Evolutionary conservation across 2,888 invertebrate species (phyloP).

Genomic region (Chymomyza caudatula): DNA sequence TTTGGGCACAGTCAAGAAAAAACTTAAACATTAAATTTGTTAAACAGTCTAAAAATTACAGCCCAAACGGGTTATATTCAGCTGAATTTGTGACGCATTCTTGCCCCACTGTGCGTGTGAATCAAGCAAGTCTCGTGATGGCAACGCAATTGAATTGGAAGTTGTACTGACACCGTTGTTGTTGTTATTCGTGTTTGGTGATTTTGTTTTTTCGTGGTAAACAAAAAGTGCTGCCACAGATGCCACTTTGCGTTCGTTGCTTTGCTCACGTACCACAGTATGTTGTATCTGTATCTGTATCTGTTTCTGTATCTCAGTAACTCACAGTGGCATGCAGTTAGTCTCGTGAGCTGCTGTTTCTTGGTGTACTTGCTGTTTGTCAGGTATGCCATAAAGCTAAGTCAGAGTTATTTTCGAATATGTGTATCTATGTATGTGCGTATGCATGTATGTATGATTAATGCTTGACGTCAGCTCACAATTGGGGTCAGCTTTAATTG

Average conservation of each 20-base stretch:
- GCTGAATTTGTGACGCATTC: too few species aligned
- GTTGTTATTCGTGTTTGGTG: conserved; percentile 32
- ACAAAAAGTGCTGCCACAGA: background rate
- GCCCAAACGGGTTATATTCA: too few species aligned
- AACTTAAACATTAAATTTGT: too few species aligned
- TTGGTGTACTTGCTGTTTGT: background rate
- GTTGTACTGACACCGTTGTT: conserved; percentile 14
- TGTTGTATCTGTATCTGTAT: background rate
- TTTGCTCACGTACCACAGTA: background rate
- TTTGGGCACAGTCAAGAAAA: too few species aligned
- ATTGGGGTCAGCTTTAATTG: background rate
- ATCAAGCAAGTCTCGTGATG: conserved; percentile 16
- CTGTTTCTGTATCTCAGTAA: background rate
- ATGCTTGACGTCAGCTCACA: background rate
- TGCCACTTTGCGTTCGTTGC: background rate
- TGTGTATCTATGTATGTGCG: background rate
- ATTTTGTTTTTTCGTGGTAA: conserved; percentile 4
- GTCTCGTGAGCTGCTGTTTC: background rate
- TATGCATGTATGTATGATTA: background rate
- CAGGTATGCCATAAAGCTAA: background rate
- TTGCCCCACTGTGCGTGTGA: background rate
- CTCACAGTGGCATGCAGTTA: background rate
- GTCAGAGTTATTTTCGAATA: background rate
- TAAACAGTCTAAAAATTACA: too few species aligned
- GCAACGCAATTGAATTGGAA: conserved; percentile 41